Evolutionary conservation across 2,888 invertebrate species (phyloP).

Genomic region (Synanthedon andrenaeformis): DNA sequence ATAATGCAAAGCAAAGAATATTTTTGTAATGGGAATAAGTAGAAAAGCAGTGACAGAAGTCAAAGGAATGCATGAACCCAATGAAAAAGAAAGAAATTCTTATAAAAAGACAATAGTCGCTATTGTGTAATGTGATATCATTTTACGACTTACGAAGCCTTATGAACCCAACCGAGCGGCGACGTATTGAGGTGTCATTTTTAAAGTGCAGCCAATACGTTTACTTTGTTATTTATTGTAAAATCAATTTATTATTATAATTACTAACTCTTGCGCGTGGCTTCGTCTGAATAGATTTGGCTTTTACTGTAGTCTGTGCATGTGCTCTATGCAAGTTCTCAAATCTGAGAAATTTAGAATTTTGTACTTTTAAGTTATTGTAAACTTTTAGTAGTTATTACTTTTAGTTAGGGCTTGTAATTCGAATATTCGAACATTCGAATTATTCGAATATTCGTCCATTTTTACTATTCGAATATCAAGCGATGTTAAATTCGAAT

Average conservation of each 20-base stretch:
- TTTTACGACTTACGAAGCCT: conserved; percentile 67
- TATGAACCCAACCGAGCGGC: conserved; percentile 37
- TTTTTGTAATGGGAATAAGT: background rate
- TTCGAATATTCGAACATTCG: too few relatives aligned
- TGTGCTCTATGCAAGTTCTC: too few relatives aligned
- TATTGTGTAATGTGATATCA: conserved; percentile 62
- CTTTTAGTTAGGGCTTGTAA: too few relatives aligned
- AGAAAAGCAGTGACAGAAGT: conserved; percentile 11
- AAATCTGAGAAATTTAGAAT: too few relatives aligned
- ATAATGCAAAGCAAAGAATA: background rate
- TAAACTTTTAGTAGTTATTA: too few relatives aligned
- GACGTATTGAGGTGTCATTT: conserved; percentile 56
- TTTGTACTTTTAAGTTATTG: too few relatives aligned
- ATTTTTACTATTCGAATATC: too few relatives aligned
- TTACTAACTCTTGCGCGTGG: too few relatives aligned
- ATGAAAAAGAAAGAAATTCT: conserved; percentile 34
- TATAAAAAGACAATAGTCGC: conserved; percentile 56
- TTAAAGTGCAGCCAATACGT: conserved; percentile 44
- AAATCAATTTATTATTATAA: background rate
- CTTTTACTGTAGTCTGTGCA: background rate
- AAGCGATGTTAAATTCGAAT: too few relatives aligned
- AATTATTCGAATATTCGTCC: too few relatives aligned
- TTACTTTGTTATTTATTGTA: conserved; percentile 21
- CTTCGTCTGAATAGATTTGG: background rate
- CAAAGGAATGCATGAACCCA: conserved; percentile 14